phyloP scores from a whole-genome alignment of 2,113 vertebrate genomes.

The Athene cunicularia region DNA sequence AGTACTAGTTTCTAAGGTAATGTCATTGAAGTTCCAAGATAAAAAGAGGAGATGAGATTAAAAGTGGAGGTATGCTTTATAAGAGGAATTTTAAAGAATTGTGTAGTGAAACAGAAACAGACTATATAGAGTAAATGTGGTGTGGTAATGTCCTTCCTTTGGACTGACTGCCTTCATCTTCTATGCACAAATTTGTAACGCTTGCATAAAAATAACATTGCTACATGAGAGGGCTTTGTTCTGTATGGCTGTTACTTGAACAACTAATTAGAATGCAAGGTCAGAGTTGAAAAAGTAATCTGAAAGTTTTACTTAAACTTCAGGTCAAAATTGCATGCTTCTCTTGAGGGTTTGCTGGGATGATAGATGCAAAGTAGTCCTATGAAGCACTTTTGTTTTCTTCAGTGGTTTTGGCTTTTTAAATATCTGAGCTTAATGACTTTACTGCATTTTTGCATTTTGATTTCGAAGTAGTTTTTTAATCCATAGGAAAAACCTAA shows the following conservation, averaged over 20 bases:
- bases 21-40: conserved; percentile 43
- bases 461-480: background rate
- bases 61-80: background rate
- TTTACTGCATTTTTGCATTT: background rate
- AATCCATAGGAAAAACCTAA: background rate
- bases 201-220: background rate
- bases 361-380: background rate
- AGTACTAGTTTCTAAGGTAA: background rate
- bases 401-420: background rate
- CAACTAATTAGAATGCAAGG: background rate
- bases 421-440: background rate
- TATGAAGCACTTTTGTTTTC: background rate
- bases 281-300: background rate
- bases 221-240: background rate
- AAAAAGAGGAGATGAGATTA: conserved; percentile 1
- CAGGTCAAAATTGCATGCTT: background rate
- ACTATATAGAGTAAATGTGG: background rate
- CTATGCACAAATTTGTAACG: background rate
- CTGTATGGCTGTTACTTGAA: background rate
- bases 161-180: background rate
- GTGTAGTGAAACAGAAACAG: background rate
- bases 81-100: background rate
- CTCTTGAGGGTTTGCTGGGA: background rate
- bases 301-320: background rate
- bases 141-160: background rate